Percentiles rank a stretch among this genome's conserved stretches.
Conservation (phyloP, 1,140 invertebrate species). For the Venturia canescens region DNA sequence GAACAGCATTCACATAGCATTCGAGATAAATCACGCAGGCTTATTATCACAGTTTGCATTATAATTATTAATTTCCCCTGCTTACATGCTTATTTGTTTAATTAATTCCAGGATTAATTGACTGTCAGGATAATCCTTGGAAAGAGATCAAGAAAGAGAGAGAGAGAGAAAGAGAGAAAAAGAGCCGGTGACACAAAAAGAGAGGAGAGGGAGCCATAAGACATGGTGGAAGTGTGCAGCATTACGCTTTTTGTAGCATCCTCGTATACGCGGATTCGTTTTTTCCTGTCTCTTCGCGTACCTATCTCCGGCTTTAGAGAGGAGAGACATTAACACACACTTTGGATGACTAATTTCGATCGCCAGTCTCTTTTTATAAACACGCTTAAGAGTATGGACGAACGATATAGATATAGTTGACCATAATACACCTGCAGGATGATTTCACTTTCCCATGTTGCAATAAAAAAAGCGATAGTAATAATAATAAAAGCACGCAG, state of each 20-base stretch:
- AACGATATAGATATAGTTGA: background rate
- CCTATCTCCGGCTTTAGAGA: background rate
- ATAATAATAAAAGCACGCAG: background rate
- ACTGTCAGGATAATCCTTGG: slow-evolving; percentile 51
- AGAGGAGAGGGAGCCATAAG: background rate
- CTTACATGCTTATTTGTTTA: slow-evolving; percentile 53
- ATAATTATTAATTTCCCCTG: slow-evolving; percentile 56
- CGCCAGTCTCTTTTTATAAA: background rate
- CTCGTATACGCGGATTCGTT: background rate
- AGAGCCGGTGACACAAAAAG: too few species aligned
- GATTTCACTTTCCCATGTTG: background rate
- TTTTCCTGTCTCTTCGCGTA: background rate
- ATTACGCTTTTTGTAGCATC: slow-evolving; percentile 19
- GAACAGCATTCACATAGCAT: background rate
- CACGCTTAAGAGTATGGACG: background rate
- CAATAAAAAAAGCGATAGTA: background rate
- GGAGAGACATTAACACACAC: slow-evolving; percentile 37
- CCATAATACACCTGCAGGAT: background rate
- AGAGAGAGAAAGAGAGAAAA: too few species aligned
- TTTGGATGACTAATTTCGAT: slow-evolving; percentile 35
- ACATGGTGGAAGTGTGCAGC: background rate
- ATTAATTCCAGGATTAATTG: slow-evolving; percentile 55
- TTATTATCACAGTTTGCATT: slow-evolving; percentile 50
- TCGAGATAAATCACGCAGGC: slow-evolving; percentile 23
- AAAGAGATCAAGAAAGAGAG: background rate